phyloP scores from a whole-genome alignment of 2,888 invertebrate species.

The Pherbina coryleti region DNA sequence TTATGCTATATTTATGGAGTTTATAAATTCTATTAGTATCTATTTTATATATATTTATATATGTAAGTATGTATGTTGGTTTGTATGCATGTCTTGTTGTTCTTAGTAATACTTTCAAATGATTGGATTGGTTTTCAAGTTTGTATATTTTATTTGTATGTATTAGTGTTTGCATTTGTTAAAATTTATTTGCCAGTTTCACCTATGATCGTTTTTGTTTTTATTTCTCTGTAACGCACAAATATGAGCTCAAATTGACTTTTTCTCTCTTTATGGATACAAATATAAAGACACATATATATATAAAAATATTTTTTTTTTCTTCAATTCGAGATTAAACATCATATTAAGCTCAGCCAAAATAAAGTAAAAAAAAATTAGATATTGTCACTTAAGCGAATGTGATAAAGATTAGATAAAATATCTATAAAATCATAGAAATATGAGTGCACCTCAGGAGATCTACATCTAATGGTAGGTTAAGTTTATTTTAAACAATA shows the following conservation, averaged over 20 bases:
- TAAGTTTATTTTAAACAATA: too few relatives aligned
- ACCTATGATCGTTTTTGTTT: not conserved
- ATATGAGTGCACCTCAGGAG: too few relatives aligned
- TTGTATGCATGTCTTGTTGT: constrained; percentile 32
- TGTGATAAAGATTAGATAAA: too few relatives aligned
- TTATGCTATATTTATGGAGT: not conserved
- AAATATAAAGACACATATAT: constrained; percentile 10
- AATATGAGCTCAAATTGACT: constrained; percentile 43
- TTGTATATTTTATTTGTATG: constrained; percentile 54
- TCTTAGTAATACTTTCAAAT: constrained; percentile 63
- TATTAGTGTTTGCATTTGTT: constrained; percentile 38
- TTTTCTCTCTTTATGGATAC: constrained; percentile 30
- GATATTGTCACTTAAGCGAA: too few relatives aligned
- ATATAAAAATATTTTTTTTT: constrained; percentile 21
- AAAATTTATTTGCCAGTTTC: constrained; percentile 23
- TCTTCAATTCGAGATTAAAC: not conserved
- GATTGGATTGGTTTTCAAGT: constrained; percentile 63
- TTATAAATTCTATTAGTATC: constrained; percentile 9
- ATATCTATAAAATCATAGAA: too few relatives aligned
- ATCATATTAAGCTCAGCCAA: too few relatives aligned
- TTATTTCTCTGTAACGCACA: constrained; percentile 33
- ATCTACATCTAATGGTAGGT: too few relatives aligned
- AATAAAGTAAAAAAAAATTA: too few relatives aligned
- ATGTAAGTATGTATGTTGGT: constrained; percentile 21
- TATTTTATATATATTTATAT: not conserved